Evolutionary conservation across 2,797 vertebrate genomes (phyloP), one percentile per base, ranked within the genome.

Genomic region (Cuculus canorus): DNA sequence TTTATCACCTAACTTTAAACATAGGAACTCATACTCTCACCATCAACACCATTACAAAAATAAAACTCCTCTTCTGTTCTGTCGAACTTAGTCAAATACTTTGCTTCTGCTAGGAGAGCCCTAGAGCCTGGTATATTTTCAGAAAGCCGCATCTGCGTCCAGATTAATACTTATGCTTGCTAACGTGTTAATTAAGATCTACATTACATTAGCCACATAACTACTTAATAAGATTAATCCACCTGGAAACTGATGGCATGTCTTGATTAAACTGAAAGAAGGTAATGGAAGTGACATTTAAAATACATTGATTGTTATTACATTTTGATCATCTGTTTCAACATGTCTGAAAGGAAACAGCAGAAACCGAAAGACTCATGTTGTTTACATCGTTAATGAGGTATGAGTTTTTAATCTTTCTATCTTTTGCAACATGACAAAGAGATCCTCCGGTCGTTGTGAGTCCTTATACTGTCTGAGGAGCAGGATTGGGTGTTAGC

Each of bases 141-240:
- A 82, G 75, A 82, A 48, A 79, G 47, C 86, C 92, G 52, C 30
- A 57, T 60, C 68, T 53, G n/a, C 3, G 57, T 95, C 96, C 96
- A 93, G 94, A 95, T 92, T 91, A 91, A 81, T 7, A 93, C 85
- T 96, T 96, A 87, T 96, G 95, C 96, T 82, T 65, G 50, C 61
- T 97, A 97, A 96, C 3, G 57, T 96, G 93, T 96, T 97, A 97
- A 98, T 98, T 95, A 97, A 94, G 83, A 97, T 69, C 89, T 96
- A 96, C 93, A 95, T 96, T 96, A 97, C 96, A 96, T 96, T 97
- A 97, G 96, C 95, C 92, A 96, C 83, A 24, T 97, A 98, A 95
- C 96, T 97, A 96, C 91, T 97, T 96, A 97, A 95, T 97, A 96
- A 97, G 95, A 97, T 98, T 97, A 98, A 97, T 95, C 93, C 97